These are phyloP conservation scores for Caenorhabditis drosophilae DNA, from an alignment of 2,888 invertebrate genomes.

Conservation along the genomic window DNA sequence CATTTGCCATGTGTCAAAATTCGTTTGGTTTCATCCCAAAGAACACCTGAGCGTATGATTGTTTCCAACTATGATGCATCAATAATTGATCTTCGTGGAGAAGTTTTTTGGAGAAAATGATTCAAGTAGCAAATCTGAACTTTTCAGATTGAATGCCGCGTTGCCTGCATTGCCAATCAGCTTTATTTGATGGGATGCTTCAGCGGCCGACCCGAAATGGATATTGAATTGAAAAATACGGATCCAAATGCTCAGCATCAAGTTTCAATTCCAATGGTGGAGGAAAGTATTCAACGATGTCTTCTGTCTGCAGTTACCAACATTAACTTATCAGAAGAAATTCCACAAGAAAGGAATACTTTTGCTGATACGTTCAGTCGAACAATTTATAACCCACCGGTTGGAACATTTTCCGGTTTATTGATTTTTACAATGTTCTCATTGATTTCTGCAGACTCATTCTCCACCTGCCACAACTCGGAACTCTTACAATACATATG, in stretches of 20 bases:
- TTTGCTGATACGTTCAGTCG: slow-evolving; percentile 43
- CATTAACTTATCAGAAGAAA: slow-evolving; percentile 62
- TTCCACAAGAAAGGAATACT: slow-evolving; percentile 30
- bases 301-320: slow-evolving; percentile 66
- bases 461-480: slow-evolving; percentile 31
- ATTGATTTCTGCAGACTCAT: slow-evolving; percentile 15
- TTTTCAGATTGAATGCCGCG: slow-evolving; percentile 62
- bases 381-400: slow-evolving; percentile 39
- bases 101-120: slow-evolving; percentile 41
- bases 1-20: slow-evolving; percentile 54
- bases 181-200: slow-evolving; percentile 68
- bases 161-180: slow-evolving; percentile 68
- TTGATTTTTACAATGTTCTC: neutral
- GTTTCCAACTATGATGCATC: slow-evolving; percentile 62
- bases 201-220: slow-evolving; percentile 63
- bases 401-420: slow-evolving; percentile 1
- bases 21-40: slow-evolving; percentile 59
- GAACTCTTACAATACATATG: slow-evolving; percentile 34
- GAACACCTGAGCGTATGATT: slow-evolving; percentile 56
- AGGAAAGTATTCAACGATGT: slow-evolving; percentile 69
- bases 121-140: slow-evolving; percentile 2
- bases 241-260: slow-evolving; percentile 50
- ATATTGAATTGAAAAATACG: slow-evolving; percentile 54
- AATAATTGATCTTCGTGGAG: slow-evolving; percentile 59
- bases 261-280: slow-evolving; percentile 57